Percentiles rank a stretch among this genome's conserved stretches.
phyloP scores from a whole-genome alignment of 2,113 vertebrate genomes.

The Cervus canadensis region DNA sequence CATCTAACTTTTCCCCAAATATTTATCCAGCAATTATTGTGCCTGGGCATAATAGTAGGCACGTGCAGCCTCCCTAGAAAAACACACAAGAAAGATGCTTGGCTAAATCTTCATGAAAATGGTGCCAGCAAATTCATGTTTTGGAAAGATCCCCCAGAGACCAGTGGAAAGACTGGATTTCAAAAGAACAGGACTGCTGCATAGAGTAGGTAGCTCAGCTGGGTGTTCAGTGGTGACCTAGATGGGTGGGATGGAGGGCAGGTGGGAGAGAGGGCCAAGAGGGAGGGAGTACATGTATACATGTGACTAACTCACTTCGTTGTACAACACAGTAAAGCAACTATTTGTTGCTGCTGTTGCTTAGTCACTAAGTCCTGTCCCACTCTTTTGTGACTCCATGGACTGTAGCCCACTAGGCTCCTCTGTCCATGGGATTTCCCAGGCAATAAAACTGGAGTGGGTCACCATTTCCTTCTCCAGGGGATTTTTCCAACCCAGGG shows the following conservation, averaged over 20 bases:
- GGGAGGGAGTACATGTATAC: accelerated
- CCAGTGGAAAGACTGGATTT: background rate
- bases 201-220: background rate
- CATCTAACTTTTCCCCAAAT: background rate
- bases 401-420: background rate
- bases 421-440: background rate
- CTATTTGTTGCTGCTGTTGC: background rate
- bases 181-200: background rate
- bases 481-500: background rate
- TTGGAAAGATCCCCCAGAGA: background rate
- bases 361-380: background rate
- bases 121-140: background rate
- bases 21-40: background rate
- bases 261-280: background rate
- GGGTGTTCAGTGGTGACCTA: background rate
- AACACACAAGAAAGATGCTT: background rate
- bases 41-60: background rate
- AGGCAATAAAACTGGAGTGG: background rate
- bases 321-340: background rate
- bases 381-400: background rate
- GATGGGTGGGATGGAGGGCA: background rate
- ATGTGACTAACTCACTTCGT: background rate
- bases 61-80: background rate
- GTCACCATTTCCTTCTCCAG: background rate
- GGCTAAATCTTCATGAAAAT: background rate